Evolutionary conservation across 2,888 invertebrate genomes (phyloP).

Genomic region (Amphipoea oculea): DNA sequence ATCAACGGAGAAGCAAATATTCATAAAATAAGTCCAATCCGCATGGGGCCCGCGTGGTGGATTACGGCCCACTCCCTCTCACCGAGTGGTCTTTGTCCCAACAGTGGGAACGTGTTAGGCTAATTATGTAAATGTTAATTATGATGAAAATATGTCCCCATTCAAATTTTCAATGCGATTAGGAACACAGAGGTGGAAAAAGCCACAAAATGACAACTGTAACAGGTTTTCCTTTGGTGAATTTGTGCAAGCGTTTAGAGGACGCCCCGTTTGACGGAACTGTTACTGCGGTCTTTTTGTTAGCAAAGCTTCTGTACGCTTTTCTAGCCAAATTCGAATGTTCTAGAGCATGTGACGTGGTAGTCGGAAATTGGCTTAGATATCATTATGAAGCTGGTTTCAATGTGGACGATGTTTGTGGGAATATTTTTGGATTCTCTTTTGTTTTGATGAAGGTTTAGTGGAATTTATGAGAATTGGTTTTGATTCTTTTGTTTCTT

Average conservation of each 20-base stretch:
- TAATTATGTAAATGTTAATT: too few species aligned
- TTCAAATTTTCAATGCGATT: constrained; percentile 4
- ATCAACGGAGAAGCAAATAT: background rate
- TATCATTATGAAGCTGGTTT: background rate
- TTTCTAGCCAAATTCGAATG: constrained; percentile 13
- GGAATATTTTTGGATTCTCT: too few species aligned
- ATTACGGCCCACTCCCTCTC: too few species aligned
- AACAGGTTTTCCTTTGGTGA: constrained; percentile 56
- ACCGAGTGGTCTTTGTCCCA: too few species aligned
- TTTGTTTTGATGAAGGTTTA: background rate
- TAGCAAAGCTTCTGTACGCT: constrained; percentile 14
- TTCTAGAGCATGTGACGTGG: background rate
- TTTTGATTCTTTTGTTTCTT: background rate
- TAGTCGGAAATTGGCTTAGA: constrained; percentile 14
- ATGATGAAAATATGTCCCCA: too few species aligned
- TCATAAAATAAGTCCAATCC: too few species aligned
- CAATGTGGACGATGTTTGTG: background rate
- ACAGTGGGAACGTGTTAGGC: too few species aligned
- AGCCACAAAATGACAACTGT: constrained; percentile 54
- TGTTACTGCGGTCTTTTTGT: constrained; percentile 65
- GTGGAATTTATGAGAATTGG: background rate
- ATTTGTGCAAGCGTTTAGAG: constrained; percentile 28
- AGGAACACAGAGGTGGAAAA: constrained; percentile 13
- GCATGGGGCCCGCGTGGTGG: too few species aligned
- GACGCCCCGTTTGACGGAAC: constrained; percentile 58